phyloP scores from a whole-genome alignment of 2,797 vertebrate species.

The Peromyscus melanophrys region DNA sequence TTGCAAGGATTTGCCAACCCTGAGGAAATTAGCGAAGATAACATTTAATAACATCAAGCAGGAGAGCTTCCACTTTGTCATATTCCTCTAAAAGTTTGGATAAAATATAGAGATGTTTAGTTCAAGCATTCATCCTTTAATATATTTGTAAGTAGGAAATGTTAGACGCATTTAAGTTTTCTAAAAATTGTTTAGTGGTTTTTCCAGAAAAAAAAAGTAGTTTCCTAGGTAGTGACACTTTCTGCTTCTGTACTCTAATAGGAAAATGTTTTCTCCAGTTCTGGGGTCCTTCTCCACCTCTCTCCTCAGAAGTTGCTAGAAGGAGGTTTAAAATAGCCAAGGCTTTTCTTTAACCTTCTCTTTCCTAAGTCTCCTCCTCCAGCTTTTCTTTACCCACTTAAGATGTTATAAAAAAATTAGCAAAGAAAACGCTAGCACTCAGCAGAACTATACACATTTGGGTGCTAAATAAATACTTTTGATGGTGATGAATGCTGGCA shows the following conservation, averaged over 20 bases:
- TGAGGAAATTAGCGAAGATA: conserved; percentile 77
- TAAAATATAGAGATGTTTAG: conserved; percentile 50
- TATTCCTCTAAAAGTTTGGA: conserved; percentile 60
- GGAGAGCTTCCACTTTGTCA: conserved; percentile 42
- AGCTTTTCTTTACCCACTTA: conserved; percentile 71
- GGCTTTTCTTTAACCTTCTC: conserved; percentile 63
- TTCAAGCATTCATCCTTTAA: conserved; percentile 25
- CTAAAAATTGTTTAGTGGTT: neutral
- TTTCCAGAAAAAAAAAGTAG: neutral
- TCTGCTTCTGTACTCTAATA: neutral
- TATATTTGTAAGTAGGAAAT: neutral
- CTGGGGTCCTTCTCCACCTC: neutral
- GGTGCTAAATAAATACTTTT: conserved; percentile 84
- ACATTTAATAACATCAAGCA: conserved; percentile 80
- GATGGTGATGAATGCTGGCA: conserved; percentile 82
- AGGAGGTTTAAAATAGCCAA: conserved; percentile 64
- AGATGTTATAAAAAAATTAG: conserved; percentile 76
- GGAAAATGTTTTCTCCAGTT: neutral
- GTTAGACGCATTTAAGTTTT: neutral
- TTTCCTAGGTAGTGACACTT: neutral
- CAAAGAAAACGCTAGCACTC: conserved; percentile 74
- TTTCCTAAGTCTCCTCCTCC: conserved; percentile 58
- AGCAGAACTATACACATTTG: conserved; percentile 74
- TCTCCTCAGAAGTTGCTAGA: neutral
- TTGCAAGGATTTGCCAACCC: conserved; percentile 60